Evolutionary conservation across 2,113 vertebrate genomes (phyloP), one percentile per base, ranked within the genome.

Genomic region (Takifugu bimaculatus): DNA sequence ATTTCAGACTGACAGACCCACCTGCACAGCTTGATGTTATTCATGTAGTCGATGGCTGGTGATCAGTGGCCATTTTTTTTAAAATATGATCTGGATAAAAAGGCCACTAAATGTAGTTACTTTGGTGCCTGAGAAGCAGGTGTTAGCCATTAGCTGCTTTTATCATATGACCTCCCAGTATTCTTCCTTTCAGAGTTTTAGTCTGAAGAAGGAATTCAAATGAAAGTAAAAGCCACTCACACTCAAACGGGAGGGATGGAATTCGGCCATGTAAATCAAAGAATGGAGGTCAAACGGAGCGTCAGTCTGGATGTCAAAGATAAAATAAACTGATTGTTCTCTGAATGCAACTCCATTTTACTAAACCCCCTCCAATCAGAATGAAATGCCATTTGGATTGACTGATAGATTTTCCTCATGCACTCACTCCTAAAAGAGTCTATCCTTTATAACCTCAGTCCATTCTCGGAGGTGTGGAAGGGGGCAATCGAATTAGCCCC

Each of bases 401-500:
- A 87, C 70, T 70, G 78, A 87, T 83, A 68, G 73, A 89, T 84
- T 78, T 73, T 60, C 58, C 70, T 57, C 26, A 6, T 62, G 74
- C 78, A 78, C 72, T 85, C 71, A 77, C 74, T 75, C 79, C 81
- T 79, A 71, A 86, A 78, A 54, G 61, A 76, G 63, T 71, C 70
- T 78, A 88, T 89, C 62, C 64, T 80, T 88, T 82, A 85, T 86
- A 68, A 64, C 57, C 68, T 60, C 62, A 65, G 71, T 74, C 76
- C 58, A 55, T 75, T 81, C 54, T 72, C 57, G 63, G 69, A 68
- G 72, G 72, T 83, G 75, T 62, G 65, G 80, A 75, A 63, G 69
- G 61, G 63, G 82, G 80, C 73, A 84, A 89, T 88, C 74, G 73
- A 85, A 85, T 88, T 87, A 87, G 74, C 78, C 75, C 80, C 72